Conservation (phyloP, 2,888 invertebrate genomes). For the Glaucopsyche alexis region DNA sequence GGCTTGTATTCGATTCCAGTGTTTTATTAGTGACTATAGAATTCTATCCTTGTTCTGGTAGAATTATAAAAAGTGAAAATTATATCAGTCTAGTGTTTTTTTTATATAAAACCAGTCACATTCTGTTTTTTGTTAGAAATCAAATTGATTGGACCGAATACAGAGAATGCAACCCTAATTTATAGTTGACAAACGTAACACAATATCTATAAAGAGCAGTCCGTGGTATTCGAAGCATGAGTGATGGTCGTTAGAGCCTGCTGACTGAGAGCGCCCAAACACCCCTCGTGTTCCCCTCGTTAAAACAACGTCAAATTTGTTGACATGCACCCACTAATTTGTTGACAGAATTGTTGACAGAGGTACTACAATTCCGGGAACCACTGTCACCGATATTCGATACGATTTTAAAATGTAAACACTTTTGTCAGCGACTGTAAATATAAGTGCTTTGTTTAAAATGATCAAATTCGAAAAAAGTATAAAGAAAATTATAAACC, state of each 20-base stretch:
- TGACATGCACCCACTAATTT: conserved; percentile 34
- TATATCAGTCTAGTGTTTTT: too few relatives aligned
- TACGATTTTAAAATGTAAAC: neutral
- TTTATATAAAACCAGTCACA: neutral
- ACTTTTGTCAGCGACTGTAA: neutral
- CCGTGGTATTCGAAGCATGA: neutral
- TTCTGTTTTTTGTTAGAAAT: neutral
- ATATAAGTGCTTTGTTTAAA: neutral
- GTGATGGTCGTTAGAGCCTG: conserved; percentile 21
- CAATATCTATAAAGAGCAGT: neutral
- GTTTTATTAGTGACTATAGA: too few relatives aligned
- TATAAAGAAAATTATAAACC: neutral
- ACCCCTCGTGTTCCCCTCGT: too few relatives aligned
- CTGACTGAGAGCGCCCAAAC: neutral
- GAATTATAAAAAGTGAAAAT: too few relatives aligned
- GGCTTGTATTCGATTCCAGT: too few relatives aligned
- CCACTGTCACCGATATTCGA: neutral
- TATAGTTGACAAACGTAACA: neutral
- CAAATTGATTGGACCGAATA: neutral
- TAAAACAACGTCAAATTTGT: conserved; percentile 28
- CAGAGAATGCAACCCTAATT: too few relatives aligned
- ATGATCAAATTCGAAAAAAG: too few relatives aligned
- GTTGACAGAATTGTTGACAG: conserved; percentile 32
- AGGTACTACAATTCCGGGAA: conserved; percentile 2
- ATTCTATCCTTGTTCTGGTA: too few relatives aligned